phyloP scores from a whole-genome alignment of 35 echinoderm and acorn worm genomes.

The Eucidaris tribuloides region DNA sequence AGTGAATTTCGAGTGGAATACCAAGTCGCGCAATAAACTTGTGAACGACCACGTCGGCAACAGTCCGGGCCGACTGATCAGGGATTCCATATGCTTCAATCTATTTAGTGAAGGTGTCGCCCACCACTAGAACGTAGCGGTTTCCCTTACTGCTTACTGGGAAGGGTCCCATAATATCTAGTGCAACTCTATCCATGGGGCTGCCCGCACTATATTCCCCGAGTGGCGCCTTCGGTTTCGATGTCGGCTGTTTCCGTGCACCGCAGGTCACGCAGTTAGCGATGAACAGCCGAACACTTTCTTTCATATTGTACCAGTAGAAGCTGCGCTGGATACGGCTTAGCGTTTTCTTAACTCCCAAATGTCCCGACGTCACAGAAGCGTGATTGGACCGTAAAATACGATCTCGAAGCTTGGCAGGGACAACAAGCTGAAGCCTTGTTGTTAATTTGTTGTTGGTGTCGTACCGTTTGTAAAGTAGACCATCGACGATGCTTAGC shows the following conservation, averaged over 20 bases:
- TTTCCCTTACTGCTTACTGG: slow-evolving; percentile 29
- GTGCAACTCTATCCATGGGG: slow-evolving; percentile 1
- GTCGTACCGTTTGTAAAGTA: neutral
- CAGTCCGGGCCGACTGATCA: neutral
- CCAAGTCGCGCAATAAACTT: slow-evolving; percentile 19
- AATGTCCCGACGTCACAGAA: neutral
- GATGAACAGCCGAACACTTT: slow-evolving; percentile 16
- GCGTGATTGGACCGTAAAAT: neutral
- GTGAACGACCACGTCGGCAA: neutral
- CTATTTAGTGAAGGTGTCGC: slow-evolving; percentile 51
- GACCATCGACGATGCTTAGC: neutral
- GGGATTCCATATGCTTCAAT: slow-evolving; percentile 12
- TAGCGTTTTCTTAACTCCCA: neutral
- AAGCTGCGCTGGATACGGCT: neutral
- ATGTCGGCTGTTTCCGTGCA: slow-evolving; percentile 1
- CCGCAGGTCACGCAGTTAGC: neutral
- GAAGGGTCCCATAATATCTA: slow-evolving; percentile 40
- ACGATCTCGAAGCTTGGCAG: neutral
- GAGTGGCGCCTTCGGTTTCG: slow-evolving; percentile 9
- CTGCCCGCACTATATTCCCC: slow-evolving; percentile 8
- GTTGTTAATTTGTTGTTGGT: neutral
- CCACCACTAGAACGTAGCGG: slow-evolving; percentile 40
- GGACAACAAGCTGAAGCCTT: neutral
- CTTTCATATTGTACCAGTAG: neutral
- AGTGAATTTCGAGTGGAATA: slow-evolving; percentile 7